phyloP scores from a whole-genome alignment of 1,140 invertebrate genomes.

The Psix sp. region DNA sequence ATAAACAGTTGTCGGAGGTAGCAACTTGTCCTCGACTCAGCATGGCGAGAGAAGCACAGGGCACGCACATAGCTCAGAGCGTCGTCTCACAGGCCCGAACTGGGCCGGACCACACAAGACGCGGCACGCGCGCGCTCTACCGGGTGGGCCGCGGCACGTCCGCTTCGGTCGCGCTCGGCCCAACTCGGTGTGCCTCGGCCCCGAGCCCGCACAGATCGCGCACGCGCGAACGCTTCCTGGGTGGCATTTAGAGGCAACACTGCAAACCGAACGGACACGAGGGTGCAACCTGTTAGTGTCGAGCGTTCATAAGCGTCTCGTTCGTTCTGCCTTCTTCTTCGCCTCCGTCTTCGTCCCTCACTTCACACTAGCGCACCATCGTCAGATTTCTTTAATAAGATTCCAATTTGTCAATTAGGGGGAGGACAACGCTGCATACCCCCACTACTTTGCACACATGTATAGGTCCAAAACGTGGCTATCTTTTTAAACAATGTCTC shows the following conservation, averaged over 20 bases:
- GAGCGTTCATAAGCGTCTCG: conserved; percentile 69
- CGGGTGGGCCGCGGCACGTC: conserved; percentile 75
- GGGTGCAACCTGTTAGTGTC: conserved; percentile 74
- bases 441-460: conserved; percentile 38
- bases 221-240: conserved; percentile 76
- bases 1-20: conserved; percentile 17
- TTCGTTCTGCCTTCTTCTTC: conserved; percentile 63
- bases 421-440: conserved; percentile 68
- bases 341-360: conserved; percentile 9
- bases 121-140: conserved; percentile 78
- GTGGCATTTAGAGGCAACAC: conserved; percentile 76
- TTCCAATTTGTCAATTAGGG: conserved; percentile 83
- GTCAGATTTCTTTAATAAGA: conserved; percentile 79
- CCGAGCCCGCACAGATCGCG: conserved; percentile 76
- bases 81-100: conserved; percentile 47
- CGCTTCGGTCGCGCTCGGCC: conserved; percentile 67
- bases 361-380: conserved; percentile 51
- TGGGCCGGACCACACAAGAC: conserved; percentile 74
- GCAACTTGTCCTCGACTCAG: conserved; percentile 8
- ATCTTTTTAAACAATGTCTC: conserved; percentile 37
- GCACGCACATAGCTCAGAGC: conserved; percentile 61
- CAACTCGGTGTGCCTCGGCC: conserved; percentile 62
- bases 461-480: conserved; percentile 2
- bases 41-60: conserved; percentile 41
- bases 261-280: conserved; percentile 62